phyloP scores from a whole-genome alignment of 2,888 invertebrate genomes.

The Mimas tiliae region DNA sequence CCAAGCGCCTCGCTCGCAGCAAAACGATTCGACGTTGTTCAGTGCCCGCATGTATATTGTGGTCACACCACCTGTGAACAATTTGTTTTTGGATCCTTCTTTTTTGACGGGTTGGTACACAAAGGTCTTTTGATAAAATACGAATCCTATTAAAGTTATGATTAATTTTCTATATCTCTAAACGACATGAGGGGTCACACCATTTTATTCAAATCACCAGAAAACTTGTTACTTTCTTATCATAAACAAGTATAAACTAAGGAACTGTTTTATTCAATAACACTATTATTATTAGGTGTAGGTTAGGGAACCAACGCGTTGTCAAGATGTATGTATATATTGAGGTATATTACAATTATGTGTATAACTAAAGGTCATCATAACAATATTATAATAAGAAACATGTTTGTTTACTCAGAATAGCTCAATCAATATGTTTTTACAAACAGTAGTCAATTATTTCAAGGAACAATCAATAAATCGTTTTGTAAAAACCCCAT shows the following conservation, averaged over 20 bases:
- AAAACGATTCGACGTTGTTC: constrained; percentile 87
- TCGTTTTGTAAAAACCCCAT: not conserved
- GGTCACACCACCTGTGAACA: constrained; percentile 83
- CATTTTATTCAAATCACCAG: too few species aligned
- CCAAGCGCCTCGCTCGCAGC: constrained; percentile 85
- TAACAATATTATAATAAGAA: not conserved
- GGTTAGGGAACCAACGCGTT: not conserved
- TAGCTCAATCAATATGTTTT: constrained; percentile 2
- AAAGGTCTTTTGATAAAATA: too few species aligned
- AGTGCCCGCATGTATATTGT: constrained; percentile 87
- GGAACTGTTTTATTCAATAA: too few species aligned
- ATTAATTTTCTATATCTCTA: too few species aligned
- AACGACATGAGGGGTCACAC: too few species aligned
- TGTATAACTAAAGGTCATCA: not conserved
- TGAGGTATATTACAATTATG: not conserved
- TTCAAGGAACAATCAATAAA: not conserved
- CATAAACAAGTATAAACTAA: too few species aligned
- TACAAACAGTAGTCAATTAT: not conserved
- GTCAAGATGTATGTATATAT: not conserved
- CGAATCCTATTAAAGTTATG: too few species aligned
- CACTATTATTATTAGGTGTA: not conserved
- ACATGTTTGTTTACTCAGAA: not conserved
- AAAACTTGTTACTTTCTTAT: too few species aligned
- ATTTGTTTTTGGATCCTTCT: not conserved
- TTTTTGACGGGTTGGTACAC: not conserved